Conservation (phyloP, 2,888 invertebrate species). For the Caradrina clavipalpis region DNA sequence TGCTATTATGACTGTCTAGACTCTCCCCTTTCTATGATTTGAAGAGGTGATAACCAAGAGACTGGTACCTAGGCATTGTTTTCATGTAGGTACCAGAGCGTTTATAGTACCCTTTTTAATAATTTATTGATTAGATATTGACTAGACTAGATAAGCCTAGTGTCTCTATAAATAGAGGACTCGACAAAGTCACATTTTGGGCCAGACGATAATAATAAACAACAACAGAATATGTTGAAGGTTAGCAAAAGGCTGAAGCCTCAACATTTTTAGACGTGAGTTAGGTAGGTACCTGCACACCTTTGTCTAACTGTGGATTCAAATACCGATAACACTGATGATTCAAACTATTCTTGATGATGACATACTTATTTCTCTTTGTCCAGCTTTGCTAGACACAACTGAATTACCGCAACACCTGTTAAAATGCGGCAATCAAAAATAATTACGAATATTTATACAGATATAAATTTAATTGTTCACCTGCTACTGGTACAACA, state of each 20-base stretch:
- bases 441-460: constrained; percentile 46
- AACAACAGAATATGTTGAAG: not conserved
- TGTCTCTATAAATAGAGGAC: constrained; percentile 7
- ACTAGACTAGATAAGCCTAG: not conserved
- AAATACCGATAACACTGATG: constrained; percentile 4
- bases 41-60: constrained; percentile 1
- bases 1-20: too few relatives aligned
- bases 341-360: constrained; percentile 32
- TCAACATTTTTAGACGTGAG: not conserved
- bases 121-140: constrained; percentile 17
- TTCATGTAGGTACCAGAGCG: constrained; percentile 2
- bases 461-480: constrained; percentile 45
- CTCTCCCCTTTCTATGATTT: not conserved
- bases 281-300: not conserved
- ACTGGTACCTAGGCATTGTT: constrained; percentile 1
- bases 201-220: not conserved
- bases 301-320: not conserved
- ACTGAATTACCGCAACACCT: constrained; percentile 39
- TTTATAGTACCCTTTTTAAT: not conserved
- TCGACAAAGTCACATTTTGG: constrained; percentile 10
- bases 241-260: constrained; percentile 4
- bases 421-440: constrained; percentile 50
- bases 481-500: constrained; percentile 38
- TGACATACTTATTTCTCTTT: constrained; percentile 47
- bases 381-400: constrained; percentile 37